Evolutionary conservation across 2,797 vertebrate species (phyloP).

Genomic region (Tachyglossus aculeatus): DNA sequence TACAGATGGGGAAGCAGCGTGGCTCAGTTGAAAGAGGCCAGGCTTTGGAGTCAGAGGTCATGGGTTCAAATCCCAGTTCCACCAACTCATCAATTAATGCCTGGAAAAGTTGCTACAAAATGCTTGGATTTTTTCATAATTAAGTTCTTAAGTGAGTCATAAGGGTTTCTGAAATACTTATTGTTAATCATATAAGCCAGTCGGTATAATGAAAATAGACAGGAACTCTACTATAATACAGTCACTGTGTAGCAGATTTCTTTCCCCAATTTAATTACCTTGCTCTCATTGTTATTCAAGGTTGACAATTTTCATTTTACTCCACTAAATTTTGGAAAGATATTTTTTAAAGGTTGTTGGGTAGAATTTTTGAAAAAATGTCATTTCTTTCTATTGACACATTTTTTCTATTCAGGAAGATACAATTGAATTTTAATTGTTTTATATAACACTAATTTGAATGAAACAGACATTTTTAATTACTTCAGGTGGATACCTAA

Average conservation of each 20-base stretch:
- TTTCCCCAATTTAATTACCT: not conserved
- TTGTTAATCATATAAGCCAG: not conserved
- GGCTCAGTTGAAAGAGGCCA: too few species aligned
- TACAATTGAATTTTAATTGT: slow-evolving; percentile 51
- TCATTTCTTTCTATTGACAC: slow-evolving; percentile 40
- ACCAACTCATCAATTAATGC: too few species aligned
- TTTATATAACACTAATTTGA: slow-evolving; percentile 47
- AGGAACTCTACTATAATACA: not conserved
- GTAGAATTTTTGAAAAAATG: slow-evolving; percentile 50
- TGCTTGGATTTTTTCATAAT: not conserved
- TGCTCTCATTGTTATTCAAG: slow-evolving; percentile 10
- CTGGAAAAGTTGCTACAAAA: too few species aligned
- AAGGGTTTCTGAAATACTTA: not conserved
- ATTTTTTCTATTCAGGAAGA: slow-evolving; percentile 40
- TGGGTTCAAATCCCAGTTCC: too few species aligned
- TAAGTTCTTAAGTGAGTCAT: not conserved
- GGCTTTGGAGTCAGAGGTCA: too few species aligned
- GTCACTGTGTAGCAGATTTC: not conserved
- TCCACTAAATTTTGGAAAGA: slow-evolving; percentile 22
- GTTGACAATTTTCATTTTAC: slow-evolving; percentile 21
- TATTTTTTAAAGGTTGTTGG: not conserved
- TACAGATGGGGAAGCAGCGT: too few species aligned
- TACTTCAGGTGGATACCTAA: slow-evolving; percentile 22
- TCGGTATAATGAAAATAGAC: not conserved
- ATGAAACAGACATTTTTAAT: slow-evolving; percentile 22